Base-by-base conservation (phyloP, 2,888 invertebrate species). In the Cabera pusaria region DNA sequence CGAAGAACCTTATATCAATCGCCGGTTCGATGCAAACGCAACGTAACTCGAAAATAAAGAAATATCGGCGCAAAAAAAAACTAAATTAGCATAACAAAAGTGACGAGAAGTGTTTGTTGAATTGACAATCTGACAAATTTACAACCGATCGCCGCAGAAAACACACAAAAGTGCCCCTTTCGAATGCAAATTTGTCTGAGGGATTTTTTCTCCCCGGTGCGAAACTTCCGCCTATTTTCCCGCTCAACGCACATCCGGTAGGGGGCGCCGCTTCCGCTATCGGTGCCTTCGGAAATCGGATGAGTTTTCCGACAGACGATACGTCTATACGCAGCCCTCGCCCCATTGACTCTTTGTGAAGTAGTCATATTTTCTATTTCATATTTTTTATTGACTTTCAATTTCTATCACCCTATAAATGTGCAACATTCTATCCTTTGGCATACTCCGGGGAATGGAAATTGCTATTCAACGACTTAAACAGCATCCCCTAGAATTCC, bases 181-280 rank as follows among this genome's bases (percentile, higher is more conserved):
- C 78, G 74, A 65, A 87, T 87, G 86, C 81, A 87, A 88, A 87
- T 88, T 81, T 79, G 73, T 72, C 76, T 62, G 61, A 54, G 69
- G 71, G 68, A 68, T 80, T 80, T 78, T 80, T 41, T 79, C 68
- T 64, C 66, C 64, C 68, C 65, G 71, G 73, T 53, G 68, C 62
- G 76, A 77, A 76, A 82, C 85, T 87, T 87, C 87, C 88, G 86
- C 78, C 81, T 82, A 83, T 87, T 88, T 87, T 88, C 86, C 78
- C 85, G 86, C 80, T 84, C 81, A 72, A 70, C 80, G 83, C 83
- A 75, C 81, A 71, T 82, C 81, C 81, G 77, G 73, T 58, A 61
- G 74, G 77, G 74, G 74, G 70, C 66, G 66, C 67, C 64, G 69
- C 69, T 72, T 78, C 75, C 75, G 80, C 63, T 73, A 74, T 76